phyloP scores from a whole-genome alignment of 2,888 invertebrate genomes.

The Plebejus anna region DNA sequence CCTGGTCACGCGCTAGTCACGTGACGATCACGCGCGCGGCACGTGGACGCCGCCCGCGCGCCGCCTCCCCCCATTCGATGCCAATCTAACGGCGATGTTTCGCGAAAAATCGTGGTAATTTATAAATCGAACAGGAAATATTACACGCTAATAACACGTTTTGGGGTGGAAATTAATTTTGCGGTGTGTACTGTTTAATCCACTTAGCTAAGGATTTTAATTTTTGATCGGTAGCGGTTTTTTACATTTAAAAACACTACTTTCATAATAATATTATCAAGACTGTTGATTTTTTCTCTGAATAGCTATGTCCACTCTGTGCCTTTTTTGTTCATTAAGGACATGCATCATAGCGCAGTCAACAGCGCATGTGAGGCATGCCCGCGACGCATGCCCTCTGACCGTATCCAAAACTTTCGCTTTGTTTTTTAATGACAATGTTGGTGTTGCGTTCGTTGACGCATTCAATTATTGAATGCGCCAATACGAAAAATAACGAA shows the following conservation, averaged over 20 bases:
- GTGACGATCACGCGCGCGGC: slow-evolving; percentile 53
- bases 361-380: too few relatives aligned
- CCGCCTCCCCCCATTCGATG: slow-evolving; percentile 38
- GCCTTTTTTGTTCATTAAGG: too few relatives aligned
- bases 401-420: too few relatives aligned
- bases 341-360: too few relatives aligned
- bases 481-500: too few relatives aligned
- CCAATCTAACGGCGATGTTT: slow-evolving; percentile 50
- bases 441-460: too few relatives aligned
- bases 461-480: too few relatives aligned
- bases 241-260: not conserved
- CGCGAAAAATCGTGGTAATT: slow-evolving; percentile 60
- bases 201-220: slow-evolving; percentile 41
- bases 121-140: slow-evolving; percentile 75
- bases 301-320: too few relatives aligned
- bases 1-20: slow-evolving; percentile 52
- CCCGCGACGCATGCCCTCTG: too few relatives aligned
- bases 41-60: slow-evolving; percentile 49
- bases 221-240: slow-evolving; percentile 24
- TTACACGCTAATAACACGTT: slow-evolving; percentile 76
- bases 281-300: too few relatives aligned
- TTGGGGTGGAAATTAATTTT: slow-evolving; percentile 69
- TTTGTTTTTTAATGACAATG: too few relatives aligned
- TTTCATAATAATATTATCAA: too few relatives aligned
- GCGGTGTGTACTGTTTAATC: slow-evolving; percentile 55